phyloP scores from a whole-genome alignment of 2,888 invertebrate genomes.

The Alitta virens region DNA sequence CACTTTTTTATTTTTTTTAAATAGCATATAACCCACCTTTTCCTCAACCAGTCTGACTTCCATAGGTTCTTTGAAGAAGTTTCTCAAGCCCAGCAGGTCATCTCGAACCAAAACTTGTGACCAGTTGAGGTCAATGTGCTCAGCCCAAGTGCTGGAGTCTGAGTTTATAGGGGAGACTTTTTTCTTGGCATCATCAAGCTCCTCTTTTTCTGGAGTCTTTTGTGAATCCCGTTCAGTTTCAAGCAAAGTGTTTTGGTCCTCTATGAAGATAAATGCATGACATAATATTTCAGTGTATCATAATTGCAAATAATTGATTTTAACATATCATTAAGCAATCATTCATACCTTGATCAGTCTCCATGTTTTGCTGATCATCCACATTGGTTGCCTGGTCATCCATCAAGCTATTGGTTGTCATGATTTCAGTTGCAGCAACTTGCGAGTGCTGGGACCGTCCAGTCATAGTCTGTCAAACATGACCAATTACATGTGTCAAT shows the following conservation, averaged over 20 bases:
- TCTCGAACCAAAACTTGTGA: conserved; percentile 33
- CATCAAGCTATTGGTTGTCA: background rate
- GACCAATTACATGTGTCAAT: too few relatives aligned
- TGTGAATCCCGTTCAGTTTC: background rate
- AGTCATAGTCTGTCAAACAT: too few relatives aligned
- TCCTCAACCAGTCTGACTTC: conserved; percentile 47
- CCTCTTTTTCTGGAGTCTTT: background rate
- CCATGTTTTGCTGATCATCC: background rate
- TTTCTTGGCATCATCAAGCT: background rate
- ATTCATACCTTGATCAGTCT: too few relatives aligned
- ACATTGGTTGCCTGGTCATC: background rate
- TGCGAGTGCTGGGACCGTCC: background rate
- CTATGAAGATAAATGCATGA: background rate
- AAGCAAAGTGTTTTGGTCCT: background rate
- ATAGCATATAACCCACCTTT: conserved; percentile 42
- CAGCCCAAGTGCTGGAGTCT: conserved; percentile 38
- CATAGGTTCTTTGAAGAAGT: conserved; percentile 51
- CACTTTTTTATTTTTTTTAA: too few relatives aligned
- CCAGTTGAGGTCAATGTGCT: conserved; percentile 48
- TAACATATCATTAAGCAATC: too few relatives aligned
- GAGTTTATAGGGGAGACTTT: conserved; percentile 36
- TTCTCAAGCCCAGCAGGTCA: conserved; percentile 43
- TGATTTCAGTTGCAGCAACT: background rate
- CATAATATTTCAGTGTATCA: too few relatives aligned
- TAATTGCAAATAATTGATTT: too few relatives aligned